Evolutionary conservation across 2,797 vertebrate genomes (phyloP).

Genomic region (Petrocephalus schoutedeni): DNA sequence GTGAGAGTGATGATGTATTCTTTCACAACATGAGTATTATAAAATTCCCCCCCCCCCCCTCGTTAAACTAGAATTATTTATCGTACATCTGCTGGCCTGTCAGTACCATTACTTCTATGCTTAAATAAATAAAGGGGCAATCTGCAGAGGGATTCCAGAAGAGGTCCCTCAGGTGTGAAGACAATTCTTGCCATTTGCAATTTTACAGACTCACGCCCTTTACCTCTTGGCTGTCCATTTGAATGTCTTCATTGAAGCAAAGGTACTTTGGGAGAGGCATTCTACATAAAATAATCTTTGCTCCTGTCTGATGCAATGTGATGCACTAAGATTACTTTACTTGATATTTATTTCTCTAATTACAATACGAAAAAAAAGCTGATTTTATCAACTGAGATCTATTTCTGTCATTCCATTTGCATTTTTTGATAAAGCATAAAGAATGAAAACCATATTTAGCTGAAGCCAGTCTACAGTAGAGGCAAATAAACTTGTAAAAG

Average conservation of each 20-base stretch:
- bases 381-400: neutral
- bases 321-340: neutral
- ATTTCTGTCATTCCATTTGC: neutral
- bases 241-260: neutral
- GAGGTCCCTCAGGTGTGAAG: conserved; percentile 15
- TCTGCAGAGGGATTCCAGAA: conserved; percentile 33
- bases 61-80: conserved; percentile 49
- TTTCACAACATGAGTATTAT: conserved; percentile 35
- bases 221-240: neutral
- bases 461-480: neutral
- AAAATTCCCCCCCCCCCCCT: conserved; percentile 24
- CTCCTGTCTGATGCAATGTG: neutral
- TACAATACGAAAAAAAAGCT: neutral
- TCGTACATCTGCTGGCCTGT: conserved; percentile 47
- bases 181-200: neutral
- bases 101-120: conserved; percentile 51
- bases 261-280: neutral
- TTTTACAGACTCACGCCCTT: neutral
- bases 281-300: neutral
- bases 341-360: neutral
- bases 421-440: neutral
- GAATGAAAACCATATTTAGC: neutral
- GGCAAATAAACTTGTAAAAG: neutral
- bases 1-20: conserved; percentile 21
- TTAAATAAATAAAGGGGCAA: conserved; percentile 56